Conservation (phyloP, 1,140 invertebrate genomes). For the Bombus superbus region DNA sequence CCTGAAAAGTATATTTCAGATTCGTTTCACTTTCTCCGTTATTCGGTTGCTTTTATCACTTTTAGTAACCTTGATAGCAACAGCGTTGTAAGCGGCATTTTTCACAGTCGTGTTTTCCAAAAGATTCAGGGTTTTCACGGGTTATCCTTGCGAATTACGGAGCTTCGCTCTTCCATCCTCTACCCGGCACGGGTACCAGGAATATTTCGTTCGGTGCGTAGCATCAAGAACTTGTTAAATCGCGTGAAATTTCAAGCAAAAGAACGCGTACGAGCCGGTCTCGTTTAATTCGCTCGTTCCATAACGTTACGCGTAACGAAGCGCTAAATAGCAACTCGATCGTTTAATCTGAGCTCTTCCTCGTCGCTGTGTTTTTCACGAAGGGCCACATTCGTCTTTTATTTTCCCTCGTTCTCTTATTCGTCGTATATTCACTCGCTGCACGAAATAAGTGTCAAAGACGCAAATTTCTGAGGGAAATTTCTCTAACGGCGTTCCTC, state of each 20-base stretch:
- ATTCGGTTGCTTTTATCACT: too few species aligned
- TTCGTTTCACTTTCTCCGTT: background rate
- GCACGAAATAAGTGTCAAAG: too few species aligned
- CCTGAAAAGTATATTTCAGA: background rate
- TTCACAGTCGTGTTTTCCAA: background rate
- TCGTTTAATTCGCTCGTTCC: background rate
- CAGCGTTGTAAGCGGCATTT: background rate
- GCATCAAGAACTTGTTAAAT: slow-evolving; percentile 7
- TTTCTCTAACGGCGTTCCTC: background rate
- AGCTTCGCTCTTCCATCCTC: too few species aligned
- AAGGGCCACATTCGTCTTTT: background rate
- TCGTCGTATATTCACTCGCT: background rate
- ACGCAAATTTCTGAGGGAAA: background rate
- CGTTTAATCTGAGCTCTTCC: background rate
- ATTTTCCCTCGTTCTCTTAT: background rate
- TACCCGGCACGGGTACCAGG: too few species aligned
- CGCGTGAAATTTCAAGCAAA: slow-evolving; percentile 8
- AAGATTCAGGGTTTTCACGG: background rate
- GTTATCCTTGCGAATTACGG: slow-evolving; percentile 19
- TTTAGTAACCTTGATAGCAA: background rate
- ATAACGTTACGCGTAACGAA: too few species aligned
- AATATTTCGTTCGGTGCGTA: background rate
- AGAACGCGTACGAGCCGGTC: background rate
- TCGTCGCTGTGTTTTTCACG: background rate
- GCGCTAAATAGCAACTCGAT: background rate